Evolutionary conservation across 1,140 invertebrate species (phyloP), one percentile per base, ranked within the genome.

Genomic region (Zaprionus africanus): DNA sequence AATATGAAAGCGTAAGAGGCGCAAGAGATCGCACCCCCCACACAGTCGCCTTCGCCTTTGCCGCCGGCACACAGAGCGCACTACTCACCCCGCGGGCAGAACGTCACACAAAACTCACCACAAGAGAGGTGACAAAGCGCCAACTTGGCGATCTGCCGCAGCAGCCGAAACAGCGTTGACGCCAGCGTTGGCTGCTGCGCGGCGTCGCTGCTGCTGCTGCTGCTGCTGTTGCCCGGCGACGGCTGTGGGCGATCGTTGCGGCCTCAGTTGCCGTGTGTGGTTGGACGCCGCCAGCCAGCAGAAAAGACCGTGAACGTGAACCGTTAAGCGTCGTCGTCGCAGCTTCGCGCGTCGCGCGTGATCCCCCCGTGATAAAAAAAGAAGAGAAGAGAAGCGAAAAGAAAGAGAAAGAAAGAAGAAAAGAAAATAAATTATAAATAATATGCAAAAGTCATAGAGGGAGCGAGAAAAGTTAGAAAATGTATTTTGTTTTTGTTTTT

Each of bases 261-360:
- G 78, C 26, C 57, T 79, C 80, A 86, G 83, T 86, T 83, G 84
- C 83, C 73, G 86, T 75, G 84, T 86, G 80, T 66, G 80, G 80
- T 86, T 86, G 83, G 68, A 80, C 75, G 83, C 76, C 83, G 78
- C 80, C 74, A 84, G 70, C 78, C 65, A 72, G 61, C 71, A 54
- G 41, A 60, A 78, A 80, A 70, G 69, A 70, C 70, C 65, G 53
- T 63, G 53, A 67, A 46, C 49, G 60, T 57, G 38, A 43, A 56
- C 53, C 49, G 53, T 58, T 38, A 57, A 49, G 49, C 58, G 80
- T 78, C 59, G 60, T 58, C 54, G 79, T 77, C 58, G 61, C 62
- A 46, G 41, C 63, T 46, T 38, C 13, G 41, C n/a, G 41, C n/a
- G 41, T 6, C n/a, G 41, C 41, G 41, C 41, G 41, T 43, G n/a